Conservation (phyloP, 2,888 invertebrate genomes). For the Branchellion lobata region DNA sequence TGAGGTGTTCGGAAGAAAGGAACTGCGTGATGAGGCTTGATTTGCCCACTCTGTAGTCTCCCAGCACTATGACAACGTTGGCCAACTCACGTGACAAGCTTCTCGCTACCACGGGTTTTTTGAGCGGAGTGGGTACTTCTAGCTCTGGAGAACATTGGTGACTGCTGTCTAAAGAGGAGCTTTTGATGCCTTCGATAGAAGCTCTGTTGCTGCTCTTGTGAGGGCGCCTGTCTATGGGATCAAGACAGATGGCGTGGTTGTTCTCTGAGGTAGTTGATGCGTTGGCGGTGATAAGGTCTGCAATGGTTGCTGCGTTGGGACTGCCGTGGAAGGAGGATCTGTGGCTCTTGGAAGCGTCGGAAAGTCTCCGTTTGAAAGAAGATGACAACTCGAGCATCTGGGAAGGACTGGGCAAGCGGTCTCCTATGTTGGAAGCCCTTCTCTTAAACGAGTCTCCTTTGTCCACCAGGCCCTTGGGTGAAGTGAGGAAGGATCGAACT, state of each 20-base stretch:
- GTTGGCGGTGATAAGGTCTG: conserved; percentile 38
- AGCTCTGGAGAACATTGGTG: neutral
- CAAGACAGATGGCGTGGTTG: conserved; percentile 16
- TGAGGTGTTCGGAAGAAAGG: conserved; percentile 48
- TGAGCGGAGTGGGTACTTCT: neutral
- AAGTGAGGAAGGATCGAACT: conserved; percentile 42
- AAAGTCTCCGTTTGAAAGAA: conserved; percentile 16
- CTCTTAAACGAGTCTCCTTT: conserved; percentile 44
- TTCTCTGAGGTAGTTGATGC: conserved; percentile 14
- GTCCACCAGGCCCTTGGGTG: conserved; percentile 42
- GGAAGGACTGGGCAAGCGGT: neutral
- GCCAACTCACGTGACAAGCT: conserved; percentile 34
- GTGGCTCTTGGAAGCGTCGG: conserved; percentile 10
- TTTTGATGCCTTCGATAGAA: conserved; percentile 22
- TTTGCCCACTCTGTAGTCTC: conserved; percentile 46
- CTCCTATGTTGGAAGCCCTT: conserved; percentile 22
- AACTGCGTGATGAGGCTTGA: conserved; percentile 45
- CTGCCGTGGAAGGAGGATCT: conserved; percentile 20
- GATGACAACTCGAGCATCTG: conserved; percentile 1
- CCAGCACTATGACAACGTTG: conserved; percentile 40
- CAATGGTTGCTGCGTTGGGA: conserved; percentile 23
- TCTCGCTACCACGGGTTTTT: conserved; percentile 15
- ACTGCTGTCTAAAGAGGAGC: neutral
- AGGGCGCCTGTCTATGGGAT: neutral
- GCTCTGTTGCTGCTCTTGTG: neutral